phyloP scores from a whole-genome alignment of 2,888 invertebrate species.

The Drosophila antonietae region DNA sequence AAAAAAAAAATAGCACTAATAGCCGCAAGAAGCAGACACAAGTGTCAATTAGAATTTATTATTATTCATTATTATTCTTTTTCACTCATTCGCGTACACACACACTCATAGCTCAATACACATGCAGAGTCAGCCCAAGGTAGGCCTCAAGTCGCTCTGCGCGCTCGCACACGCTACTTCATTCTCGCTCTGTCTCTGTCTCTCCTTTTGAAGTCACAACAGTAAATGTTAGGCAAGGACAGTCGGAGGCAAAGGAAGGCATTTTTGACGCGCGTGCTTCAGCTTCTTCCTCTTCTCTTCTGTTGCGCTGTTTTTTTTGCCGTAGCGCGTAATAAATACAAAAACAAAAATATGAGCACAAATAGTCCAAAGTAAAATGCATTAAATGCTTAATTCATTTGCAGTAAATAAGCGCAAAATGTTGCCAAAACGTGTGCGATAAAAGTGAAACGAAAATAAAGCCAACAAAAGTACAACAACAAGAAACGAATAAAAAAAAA shows the following conservation, averaged over 20 bases:
- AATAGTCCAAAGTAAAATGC: slow-evolving; percentile 22
- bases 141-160: slow-evolving; percentile 27
- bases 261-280: slow-evolving; percentile 39
- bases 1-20: slow-evolving; percentile 8
- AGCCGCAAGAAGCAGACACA: slow-evolving; percentile 19
- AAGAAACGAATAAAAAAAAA: slow-evolving; percentile 23
- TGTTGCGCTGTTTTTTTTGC: background rate
- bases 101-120: background rate
- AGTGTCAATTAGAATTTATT: slow-evolving; percentile 76
- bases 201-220: slow-evolving; percentile 39
- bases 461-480: slow-evolving; percentile 20
- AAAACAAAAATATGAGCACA: slow-evolving; percentile 13
- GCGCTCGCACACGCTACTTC: slow-evolving; percentile 30
- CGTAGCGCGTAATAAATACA: slow-evolving; percentile 27
- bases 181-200: slow-evolving; percentile 24
- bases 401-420: slow-evolving; percentile 67
- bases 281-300: slow-evolving; percentile 8
- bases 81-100: slow-evolving; percentile 20
- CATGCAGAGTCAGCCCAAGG: slow-evolving; percentile 6
- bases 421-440: slow-evolving; percentile 63
- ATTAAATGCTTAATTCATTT: slow-evolving; percentile 53
- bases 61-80: slow-evolving; percentile 73
- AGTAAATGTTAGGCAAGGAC: slow-evolving; percentile 30
- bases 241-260: slow-evolving; percentile 20
- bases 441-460: slow-evolving; percentile 47